A percentile compares a stretch with the other conserved stretches of the same genome.
phyloP scores from a whole-genome alignment of 2,797 vertebrate genomes.

The Megalops cyprinoides region DNA sequence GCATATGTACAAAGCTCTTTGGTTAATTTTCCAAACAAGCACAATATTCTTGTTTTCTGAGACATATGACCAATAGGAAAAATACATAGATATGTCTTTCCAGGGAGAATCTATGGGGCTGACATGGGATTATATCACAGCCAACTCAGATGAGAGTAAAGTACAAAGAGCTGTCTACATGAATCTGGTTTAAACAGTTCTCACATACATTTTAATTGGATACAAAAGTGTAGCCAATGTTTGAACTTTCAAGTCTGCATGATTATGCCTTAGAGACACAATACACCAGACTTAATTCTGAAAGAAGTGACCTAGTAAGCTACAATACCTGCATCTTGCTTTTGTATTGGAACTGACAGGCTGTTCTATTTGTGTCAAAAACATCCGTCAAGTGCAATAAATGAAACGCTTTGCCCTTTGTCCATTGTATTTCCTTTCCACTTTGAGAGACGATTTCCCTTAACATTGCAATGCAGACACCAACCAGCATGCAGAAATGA shows the following conservation, averaged over 20 bases:
- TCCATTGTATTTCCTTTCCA: slow-evolving; percentile 1
- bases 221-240: slow-evolving; percentile 8
- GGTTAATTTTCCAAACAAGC: slow-evolving; percentile 33
- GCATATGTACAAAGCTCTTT: background rate
- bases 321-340: slow-evolving; percentile 32
- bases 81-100: slow-evolving; percentile 19
- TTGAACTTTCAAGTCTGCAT: slow-evolving; percentile 7
- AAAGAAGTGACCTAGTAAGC: slow-evolving; percentile 41
- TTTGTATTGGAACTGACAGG: slow-evolving; percentile 46
- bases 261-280: slow-evolving; percentile 37
- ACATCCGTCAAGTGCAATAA: slow-evolving; percentile 57
- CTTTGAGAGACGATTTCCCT: background rate
- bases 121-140: slow-evolving; percentile 1
- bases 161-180: slow-evolving; percentile 23
- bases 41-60: slow-evolving; percentile 40
- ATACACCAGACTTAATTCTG: slow-evolving; percentile 19
- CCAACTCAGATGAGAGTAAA: slow-evolving; percentile 1
- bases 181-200: background rate
- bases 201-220: slow-evolving; percentile 13
- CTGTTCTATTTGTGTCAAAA: slow-evolving; percentile 46
- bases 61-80: slow-evolving; percentile 34
- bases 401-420: slow-evolving; percentile 45
- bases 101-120: slow-evolving; percentile 3
- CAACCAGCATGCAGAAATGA: background rate
- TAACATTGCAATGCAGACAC: background rate